A percentile compares a stretch with the other conserved stretches of the same genome.
These are phyloP conservation scores for Rhyacophila evoluta DNA, from an alignment of 2,888 invertebrate genomes.

Conservation along the genomic window DNA sequence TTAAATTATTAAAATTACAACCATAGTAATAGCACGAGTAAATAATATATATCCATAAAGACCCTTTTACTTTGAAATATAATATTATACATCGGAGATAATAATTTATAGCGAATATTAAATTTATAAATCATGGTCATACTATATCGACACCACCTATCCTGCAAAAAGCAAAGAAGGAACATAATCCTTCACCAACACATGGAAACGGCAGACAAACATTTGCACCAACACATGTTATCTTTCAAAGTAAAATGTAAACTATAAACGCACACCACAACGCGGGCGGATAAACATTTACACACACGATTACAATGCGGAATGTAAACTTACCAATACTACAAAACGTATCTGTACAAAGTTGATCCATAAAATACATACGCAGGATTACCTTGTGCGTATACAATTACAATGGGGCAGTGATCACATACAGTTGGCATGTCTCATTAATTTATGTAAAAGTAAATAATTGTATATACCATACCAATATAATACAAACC, in stretches of 20 bases:
- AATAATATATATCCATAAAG: too few relatives aligned
- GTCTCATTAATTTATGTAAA: background rate
- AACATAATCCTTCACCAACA: constrained; percentile 29
- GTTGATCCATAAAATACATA: constrained; percentile 43
- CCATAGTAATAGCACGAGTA: too few relatives aligned
- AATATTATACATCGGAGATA: too few relatives aligned
- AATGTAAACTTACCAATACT: constrained; percentile 50
- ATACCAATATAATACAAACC: too few relatives aligned
- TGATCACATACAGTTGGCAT: background rate
- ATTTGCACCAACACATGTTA: constrained; percentile 26
- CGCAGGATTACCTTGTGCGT: constrained; percentile 23
- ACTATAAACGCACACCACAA: constrained; percentile 39
- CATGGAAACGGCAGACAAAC: constrained; percentile 17
- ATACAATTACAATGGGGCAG: constrained; percentile 41
- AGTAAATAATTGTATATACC: too few relatives aligned
- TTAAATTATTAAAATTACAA: too few relatives aligned
- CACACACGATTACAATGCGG: constrained; percentile 32
- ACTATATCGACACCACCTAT: background rate
- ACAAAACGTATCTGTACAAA: constrained; percentile 35
- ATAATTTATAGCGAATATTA: too few relatives aligned
- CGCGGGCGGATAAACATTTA: constrained; percentile 40
- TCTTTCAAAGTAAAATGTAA: constrained; percentile 39
- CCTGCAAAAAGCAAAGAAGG: constrained; percentile 31
- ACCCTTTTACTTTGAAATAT: too few relatives aligned
- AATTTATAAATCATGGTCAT: too few relatives aligned